Evolutionary conservation across 2,113 vertebrate genomes (phyloP).

Genomic region (Himantopus leucocephalus): DNA sequence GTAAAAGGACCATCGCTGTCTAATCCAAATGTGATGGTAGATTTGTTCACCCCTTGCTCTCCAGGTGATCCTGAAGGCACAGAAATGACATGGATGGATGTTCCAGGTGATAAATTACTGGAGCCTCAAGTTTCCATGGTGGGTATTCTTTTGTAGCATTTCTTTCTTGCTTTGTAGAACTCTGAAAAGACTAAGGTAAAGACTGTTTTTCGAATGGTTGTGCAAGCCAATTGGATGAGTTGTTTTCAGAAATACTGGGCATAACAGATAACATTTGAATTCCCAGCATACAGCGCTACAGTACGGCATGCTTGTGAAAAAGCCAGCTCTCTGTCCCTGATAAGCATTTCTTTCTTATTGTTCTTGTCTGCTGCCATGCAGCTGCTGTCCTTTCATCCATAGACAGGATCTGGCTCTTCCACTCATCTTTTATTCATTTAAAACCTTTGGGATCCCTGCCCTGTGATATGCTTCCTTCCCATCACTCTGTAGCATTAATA

Average conservation of each 20-base stretch:
- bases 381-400: background rate
- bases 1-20: conserved; percentile 82
- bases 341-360: background rate
- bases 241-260: background rate
- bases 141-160: conserved; percentile 34
- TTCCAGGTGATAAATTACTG: conserved; percentile 90
- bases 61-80: conserved; percentile 86
- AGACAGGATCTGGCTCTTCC: background rate
- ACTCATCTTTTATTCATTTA: background rate
- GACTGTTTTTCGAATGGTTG: background rate
- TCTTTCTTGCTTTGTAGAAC: background rate
- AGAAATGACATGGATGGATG: conserved; percentile 97
- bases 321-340: background rate
- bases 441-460: background rate
- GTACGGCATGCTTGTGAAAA: background rate
- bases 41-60: conserved; percentile 92
- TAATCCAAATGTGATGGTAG: conserved; percentile 75
- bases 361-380: background rate
- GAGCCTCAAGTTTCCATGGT: conserved; percentile 93
- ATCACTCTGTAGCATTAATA: background rate
- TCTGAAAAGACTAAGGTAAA: background rate
- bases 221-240: background rate
- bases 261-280: background rate
- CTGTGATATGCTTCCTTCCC: background rate
- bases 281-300: background rate